A percentile compares a stretch with the other conserved stretches of the same genome.
Evolutionary conservation across 2,888 invertebrate genomes (phyloP).

Genomic region (Phengaris alcon): DNA sequence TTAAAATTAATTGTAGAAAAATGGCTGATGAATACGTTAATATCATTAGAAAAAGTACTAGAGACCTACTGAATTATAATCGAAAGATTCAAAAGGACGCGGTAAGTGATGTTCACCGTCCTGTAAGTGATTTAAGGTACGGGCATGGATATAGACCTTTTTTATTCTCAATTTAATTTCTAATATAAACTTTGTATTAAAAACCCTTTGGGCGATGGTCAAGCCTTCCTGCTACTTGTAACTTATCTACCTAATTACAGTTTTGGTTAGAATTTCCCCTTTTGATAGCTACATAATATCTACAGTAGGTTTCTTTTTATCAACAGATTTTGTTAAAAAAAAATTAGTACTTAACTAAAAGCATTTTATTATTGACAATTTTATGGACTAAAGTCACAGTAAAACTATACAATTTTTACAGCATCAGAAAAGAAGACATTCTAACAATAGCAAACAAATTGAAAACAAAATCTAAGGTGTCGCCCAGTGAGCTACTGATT

Average conservation of each 20-base stretch:
- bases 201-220: no score
- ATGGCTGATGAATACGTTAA: slow-evolving; percentile 47
- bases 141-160: background rate
- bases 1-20: background rate
- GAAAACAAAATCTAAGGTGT: slow-evolving; percentile 55
- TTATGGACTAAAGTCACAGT: no score
- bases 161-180: background rate
- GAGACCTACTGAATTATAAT: slow-evolving; percentile 50
- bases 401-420: slow-evolving; percentile 40
- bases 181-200: background rate
- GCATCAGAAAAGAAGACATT: slow-evolving; percentile 47
- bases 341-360: no score
- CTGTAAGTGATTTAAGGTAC: slow-evolving; percentile 47
- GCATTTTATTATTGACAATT: no score
- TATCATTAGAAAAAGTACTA: slow-evolving; percentile 52
- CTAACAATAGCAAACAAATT: slow-evolving; percentile 53
- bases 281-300: no score
- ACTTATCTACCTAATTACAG: no score
- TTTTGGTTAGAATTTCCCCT: no score
- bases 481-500: slow-evolving; percentile 49
- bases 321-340: no score
- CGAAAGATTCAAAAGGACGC: slow-evolving; percentile 56
- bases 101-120: slow-evolving; percentile 51
- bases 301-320: no score
- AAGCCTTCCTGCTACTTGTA: no score